Evolutionary conservation across 2,797 vertebrate genomes (phyloP).

Genomic region (Pseudochirops cupreus): DNA sequence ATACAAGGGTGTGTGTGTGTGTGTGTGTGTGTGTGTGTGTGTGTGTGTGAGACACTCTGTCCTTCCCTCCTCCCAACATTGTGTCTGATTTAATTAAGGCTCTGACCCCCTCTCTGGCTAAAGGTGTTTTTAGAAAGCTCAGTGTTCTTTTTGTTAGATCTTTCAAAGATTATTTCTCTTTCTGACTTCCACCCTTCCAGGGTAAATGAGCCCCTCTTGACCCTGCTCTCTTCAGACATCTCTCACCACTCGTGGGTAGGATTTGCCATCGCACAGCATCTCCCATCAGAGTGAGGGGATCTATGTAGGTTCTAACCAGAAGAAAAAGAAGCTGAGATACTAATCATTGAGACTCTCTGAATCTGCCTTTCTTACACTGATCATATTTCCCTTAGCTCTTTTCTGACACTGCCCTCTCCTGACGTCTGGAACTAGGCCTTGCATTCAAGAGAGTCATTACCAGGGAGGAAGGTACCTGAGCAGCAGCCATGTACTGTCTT

Average conservation of each 20-base stretch:
- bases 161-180: neutral
- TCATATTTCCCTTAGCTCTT: neutral
- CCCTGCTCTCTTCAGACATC: neutral
- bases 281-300: neutral
- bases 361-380: neutral
- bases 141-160: neutral
- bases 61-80: neutral
- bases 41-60: neutral
- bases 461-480: conserved; percentile 9
- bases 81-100: neutral
- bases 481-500: conserved; percentile 30
- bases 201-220: neutral
- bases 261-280: neutral
- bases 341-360: neutral
- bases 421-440: neutral
- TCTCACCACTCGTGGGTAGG: neutral
- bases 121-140: neutral
- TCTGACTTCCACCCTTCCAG: neutral
- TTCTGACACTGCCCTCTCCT: neutral
- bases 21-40: too few relatives aligned
- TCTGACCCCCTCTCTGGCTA: neutral
- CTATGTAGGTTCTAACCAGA: too few relatives aligned
- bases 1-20: too few relatives aligned
- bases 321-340: neutral
- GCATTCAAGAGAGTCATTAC: neutral